Conservation (phyloP, 2,888 invertebrate genomes). For the Euproctis similis region DNA sequence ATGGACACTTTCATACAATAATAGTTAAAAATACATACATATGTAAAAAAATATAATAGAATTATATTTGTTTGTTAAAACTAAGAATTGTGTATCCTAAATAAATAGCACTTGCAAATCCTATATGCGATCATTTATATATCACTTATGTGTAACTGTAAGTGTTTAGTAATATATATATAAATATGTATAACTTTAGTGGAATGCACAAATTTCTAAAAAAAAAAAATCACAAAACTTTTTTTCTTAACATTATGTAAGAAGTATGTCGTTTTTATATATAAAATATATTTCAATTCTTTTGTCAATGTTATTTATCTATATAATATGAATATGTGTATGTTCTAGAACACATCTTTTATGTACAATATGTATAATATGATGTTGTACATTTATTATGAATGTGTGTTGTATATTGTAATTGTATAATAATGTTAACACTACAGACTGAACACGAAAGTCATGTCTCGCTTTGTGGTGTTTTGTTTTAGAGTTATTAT, state of each 20-base stretch:
- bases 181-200: no score
- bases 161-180: no score
- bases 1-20: background rate
- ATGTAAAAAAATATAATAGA: background rate
- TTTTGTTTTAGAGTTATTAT: no score
- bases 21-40: background rate
- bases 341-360: slow-evolving; percentile 45
- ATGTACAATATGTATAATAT: slow-evolving; percentile 36
- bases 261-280: slow-evolving; percentile 46
- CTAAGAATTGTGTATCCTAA: no score
- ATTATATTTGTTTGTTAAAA: no score
- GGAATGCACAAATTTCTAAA: slow-evolving; percentile 57
- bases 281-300: slow-evolving; percentile 35
- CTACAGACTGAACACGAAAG: slow-evolving; percentile 31
- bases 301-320: slow-evolving; percentile 47
- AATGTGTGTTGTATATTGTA: no score
- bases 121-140: slow-evolving; percentile 4
- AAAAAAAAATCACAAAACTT: slow-evolving; percentile 34
- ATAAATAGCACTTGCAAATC: no score
- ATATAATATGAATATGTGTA: no score
- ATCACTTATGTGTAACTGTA: slow-evolving; percentile 17
- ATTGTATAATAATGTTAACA: slow-evolving; percentile 45
- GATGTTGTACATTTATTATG: no score
- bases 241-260: no score
- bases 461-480: no score